Percentiles rank a stretch among this genome's conserved stretches.
Evolutionary conservation across 2,797 vertebrate species (phyloP).

Genomic region (Hypotaenidia okinawae): DNA sequence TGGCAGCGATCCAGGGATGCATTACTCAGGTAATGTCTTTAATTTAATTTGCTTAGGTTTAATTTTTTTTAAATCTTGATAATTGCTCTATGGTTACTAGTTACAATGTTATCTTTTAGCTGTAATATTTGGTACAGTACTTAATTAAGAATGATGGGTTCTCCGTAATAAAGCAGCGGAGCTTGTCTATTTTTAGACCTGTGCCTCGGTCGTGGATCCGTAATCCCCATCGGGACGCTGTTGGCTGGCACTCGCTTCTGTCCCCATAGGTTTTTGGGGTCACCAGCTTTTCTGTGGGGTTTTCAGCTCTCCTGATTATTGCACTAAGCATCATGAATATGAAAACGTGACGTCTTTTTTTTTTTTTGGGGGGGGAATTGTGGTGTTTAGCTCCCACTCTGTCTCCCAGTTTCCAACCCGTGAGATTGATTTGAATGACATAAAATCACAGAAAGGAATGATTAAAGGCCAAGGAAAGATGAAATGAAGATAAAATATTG

Average conservation of each 20-base stretch:
- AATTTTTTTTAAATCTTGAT: slow-evolving; percentile 72
- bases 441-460: slow-evolving; percentile 66
- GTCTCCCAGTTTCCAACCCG: slow-evolving; percentile 77
- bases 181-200: not conserved
- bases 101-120: slow-evolving; percentile 77
- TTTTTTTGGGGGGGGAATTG: too few species aligned
- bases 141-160: slow-evolving; percentile 63
- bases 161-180: not conserved
- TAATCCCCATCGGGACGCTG: not conserved
- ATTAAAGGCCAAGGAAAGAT: slow-evolving; percentile 66
- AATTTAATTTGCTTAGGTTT: slow-evolving; percentile 79
- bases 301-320: not conserved
- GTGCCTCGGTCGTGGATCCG: accelerated
- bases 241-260: not conserved
- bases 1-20: slow-evolving; percentile 76
- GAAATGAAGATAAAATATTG: slow-evolving; percentile 43
- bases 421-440: slow-evolving; percentile 50
- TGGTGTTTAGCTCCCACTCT: not conserved
- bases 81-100: slow-evolving; percentile 76
- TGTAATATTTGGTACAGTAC: slow-evolving; percentile 62
- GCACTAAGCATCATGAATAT: not conserved
- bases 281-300: not conserved
- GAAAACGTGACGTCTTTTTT: not conserved
- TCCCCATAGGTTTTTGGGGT: not conserved
- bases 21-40: slow-evolving; percentile 74